phyloP scores from a whole-genome alignment of 2,888 invertebrate genomes.

The Sarcophaga rosellei region DNA sequence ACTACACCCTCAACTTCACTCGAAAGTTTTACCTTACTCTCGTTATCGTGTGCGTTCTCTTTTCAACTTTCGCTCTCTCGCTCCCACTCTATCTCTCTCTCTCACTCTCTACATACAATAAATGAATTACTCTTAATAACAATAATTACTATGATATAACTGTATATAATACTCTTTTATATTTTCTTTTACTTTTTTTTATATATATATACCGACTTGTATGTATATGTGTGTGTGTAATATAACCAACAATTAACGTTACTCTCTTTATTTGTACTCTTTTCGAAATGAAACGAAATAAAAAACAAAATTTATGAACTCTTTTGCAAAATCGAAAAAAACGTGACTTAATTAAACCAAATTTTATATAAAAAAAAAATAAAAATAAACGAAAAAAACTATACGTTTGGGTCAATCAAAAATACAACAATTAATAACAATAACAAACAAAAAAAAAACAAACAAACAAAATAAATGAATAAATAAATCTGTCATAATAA shows the following conservation, averaged over 20 bases:
- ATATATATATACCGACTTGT: conserved; percentile 32
- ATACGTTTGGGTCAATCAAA: conserved; percentile 43
- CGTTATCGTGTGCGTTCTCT: too few relatives aligned
- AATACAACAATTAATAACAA: conserved; percentile 30
- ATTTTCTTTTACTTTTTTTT: background rate
- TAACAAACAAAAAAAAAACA: conserved; percentile 15
- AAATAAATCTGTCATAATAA: conserved; percentile 21
- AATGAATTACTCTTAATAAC: background rate
- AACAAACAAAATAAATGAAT: conserved; percentile 1
- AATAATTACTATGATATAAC: background rate
- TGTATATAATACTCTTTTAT: conserved; percentile 9
- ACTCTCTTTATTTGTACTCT: background rate
- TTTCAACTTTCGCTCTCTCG: too few relatives aligned
- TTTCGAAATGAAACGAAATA: background rate
- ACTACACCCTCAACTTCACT: too few relatives aligned
- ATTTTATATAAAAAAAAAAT: conserved; percentile 24
- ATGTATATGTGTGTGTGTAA: conserved; percentile 41
- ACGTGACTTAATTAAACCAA: conserved; percentile 29
- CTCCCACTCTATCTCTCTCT: too few relatives aligned
- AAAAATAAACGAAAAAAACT: conserved; percentile 22
- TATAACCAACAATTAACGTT: conserved; percentile 65
- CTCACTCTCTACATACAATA: background rate
- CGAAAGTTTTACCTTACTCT: too few relatives aligned
- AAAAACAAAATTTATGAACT: background rate
- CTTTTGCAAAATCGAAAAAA: background rate